Evolutionary conservation across 2,797 vertebrate species (phyloP).

Genomic region (Naso thynnoides): DNA sequence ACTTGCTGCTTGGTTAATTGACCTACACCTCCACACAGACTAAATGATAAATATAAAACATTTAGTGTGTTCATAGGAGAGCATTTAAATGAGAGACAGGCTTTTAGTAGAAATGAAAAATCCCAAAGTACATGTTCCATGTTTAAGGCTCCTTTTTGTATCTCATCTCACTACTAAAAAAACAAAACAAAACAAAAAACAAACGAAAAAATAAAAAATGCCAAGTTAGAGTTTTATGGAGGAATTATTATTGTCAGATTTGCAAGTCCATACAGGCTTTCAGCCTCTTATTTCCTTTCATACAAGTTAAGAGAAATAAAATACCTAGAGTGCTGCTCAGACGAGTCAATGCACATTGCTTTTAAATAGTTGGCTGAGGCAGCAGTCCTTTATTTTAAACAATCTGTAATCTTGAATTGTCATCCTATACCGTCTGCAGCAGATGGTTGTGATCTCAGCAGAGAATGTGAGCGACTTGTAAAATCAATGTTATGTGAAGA

Average conservation of each 20-base stretch:
- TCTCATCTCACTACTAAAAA: neutral
- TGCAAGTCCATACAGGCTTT: constrained; percentile 14
- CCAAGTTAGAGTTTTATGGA: neutral
- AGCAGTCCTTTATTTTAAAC: constrained; percentile 34
- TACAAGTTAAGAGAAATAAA: constrained; percentile 10
- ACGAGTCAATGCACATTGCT: constrained; percentile 2
- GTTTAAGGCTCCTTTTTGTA: neutral
- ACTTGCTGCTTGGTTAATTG: constrained; percentile 84
- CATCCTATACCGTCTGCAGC: constrained; percentile 47
- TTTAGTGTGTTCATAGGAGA: constrained; percentile 7
- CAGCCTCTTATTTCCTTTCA: constrained; percentile 1
- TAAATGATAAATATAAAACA: constrained; percentile 48
- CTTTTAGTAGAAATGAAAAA: neutral
- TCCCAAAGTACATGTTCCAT: neutral
- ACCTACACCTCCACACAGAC: constrained; percentile 63
- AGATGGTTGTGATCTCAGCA: constrained; percentile 45
- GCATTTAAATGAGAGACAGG: constrained; percentile 18
- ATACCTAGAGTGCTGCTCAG: constrained; percentile 5
- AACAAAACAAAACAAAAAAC: too few species aligned
- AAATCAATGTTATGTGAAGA: constrained; percentile 71
- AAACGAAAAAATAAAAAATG: too few species aligned
- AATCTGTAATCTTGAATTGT: constrained; percentile 48
- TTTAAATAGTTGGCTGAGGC: constrained; percentile 29
- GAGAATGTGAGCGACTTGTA: constrained; percentile 57
- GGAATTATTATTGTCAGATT: neutral